Evolutionary conservation across 37 sponge, comb jelly and placozoan species (phyloP), one percentile per base, ranked within the genome.

Genomic region (Bolinopsis microptera): DNA sequence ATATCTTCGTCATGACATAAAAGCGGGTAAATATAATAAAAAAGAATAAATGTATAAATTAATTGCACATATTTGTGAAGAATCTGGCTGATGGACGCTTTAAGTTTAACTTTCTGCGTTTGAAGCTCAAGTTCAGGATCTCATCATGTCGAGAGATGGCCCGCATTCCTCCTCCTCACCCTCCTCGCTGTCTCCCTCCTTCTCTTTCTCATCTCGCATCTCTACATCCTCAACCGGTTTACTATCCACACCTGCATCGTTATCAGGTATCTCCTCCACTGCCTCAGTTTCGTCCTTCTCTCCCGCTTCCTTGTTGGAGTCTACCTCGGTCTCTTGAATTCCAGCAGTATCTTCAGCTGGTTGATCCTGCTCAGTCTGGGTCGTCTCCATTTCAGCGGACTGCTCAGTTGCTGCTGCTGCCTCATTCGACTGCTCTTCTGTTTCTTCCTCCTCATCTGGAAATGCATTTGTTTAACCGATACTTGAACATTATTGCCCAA

Each of bases 401-500:
- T n/a, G n/a, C n/a, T n/a, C n/a, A n/a, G 25, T 25, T 25, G 22
- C n/a, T n/a, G n/a, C n/a, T n/a, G n/a, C n/a, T n/a, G 68, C 92
- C 28, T n/a, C n/a, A 38, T 24, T 24, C 83, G 5, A 28, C 38
- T 3, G 83, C 38, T 28, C 39, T 18, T 82, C 2, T n/a, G n/a
- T n/a, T n/a, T n/a, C 30, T 23, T 76, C 18, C 30, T 41, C 94
- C 34, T 38, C 90, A 69, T 92, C 77, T 38, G 94, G 94, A 26
- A 77, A 80, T 35, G 39, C 82, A 26, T 74, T 93, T 0, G n/a
- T 2, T 9, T 28, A 32, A 40, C 21, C 38, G 18, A 28, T 38
- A 39, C 37, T 48, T 24, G 35, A 38, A n/a, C n/a, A n/a, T n/a
- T n/a, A n/a, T n/a, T n/a, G n/a, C n/a, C n/a, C n/a, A n/a, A n/a